Evolutionary conservation across 2,888 invertebrate species (phyloP).

Genomic region (Acleris sparsana): DNA sequence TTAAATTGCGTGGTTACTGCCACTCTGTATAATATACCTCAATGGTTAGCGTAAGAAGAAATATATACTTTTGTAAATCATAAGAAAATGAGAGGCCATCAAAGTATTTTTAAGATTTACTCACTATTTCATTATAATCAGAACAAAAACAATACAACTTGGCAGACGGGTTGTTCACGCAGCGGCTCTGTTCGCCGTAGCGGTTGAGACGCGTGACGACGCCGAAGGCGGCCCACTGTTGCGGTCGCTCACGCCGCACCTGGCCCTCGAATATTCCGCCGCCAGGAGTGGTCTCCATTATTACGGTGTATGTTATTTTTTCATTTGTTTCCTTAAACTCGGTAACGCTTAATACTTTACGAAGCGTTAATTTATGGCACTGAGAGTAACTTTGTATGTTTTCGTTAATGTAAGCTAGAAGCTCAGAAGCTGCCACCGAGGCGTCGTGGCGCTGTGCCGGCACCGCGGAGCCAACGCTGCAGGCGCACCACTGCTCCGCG

Average conservation of each 20-base stretch:
- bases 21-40: no score
- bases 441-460: not conserved
- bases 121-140: no score
- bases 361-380: no score
- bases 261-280: constrained; percentile 90
- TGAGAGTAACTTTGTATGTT: no score
- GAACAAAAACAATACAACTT: constrained; percentile 89
- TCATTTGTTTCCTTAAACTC: no score
- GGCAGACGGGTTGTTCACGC: constrained; percentile 86
- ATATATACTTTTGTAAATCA: no score
- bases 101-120: no score
- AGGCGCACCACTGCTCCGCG: constrained; percentile 90
- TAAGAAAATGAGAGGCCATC: no score
- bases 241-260: constrained; percentile 56
- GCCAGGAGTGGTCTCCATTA: constrained; percentile 85
- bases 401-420: not conserved
- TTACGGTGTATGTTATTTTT: constrained; percentile 74
- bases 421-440: not conserved
- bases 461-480: constrained; percentile 50
- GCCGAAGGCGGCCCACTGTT: constrained; percentile 83
- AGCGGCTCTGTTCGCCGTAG: constrained; percentile 88
- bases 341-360: no score
- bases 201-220: constrained; percentile 89
- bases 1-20: no score
- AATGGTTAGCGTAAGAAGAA: no score